Conservation (phyloP, 2,113 vertebrate species). For the Pongo abelii region DNA sequence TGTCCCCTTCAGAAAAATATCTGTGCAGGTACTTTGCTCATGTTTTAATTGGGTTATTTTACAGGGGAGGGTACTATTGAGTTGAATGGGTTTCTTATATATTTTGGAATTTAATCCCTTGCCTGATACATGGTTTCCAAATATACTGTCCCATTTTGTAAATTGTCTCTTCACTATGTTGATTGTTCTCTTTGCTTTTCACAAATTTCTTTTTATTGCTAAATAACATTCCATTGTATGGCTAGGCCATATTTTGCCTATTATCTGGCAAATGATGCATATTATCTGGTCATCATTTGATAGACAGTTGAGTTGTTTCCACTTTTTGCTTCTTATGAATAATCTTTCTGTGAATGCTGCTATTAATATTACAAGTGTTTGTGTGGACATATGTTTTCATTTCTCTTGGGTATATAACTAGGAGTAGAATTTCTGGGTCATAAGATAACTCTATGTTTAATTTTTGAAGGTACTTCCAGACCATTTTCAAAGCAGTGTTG, state of each 20-base stretch:
- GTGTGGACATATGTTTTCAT: neutral
- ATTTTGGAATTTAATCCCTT: neutral
- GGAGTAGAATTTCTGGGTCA: neutral
- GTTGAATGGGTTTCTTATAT: neutral
- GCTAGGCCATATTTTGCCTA: neutral
- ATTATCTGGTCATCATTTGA: neutral
- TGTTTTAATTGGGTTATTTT: neutral
- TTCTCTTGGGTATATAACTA: neutral
- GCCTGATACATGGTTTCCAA: neutral
- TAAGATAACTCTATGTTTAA: neutral
- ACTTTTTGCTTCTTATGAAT: neutral
- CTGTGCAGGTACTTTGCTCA: neutral
- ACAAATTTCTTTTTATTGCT: neutral
- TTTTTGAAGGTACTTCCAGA: neutral
- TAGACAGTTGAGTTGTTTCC: neutral
- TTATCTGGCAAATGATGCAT: no score
- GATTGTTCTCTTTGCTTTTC: neutral
- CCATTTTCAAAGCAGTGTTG: neutral
- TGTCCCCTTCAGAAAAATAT: neutral
- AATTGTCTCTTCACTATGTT: neutral
- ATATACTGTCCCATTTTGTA: neutral
- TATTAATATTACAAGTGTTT: neutral
- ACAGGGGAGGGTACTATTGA: neutral
- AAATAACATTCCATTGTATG: neutral
- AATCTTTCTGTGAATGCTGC: neutral